phyloP scores from a whole-genome alignment of 2,888 invertebrate genomes.

The Dione vanillae region DNA sequence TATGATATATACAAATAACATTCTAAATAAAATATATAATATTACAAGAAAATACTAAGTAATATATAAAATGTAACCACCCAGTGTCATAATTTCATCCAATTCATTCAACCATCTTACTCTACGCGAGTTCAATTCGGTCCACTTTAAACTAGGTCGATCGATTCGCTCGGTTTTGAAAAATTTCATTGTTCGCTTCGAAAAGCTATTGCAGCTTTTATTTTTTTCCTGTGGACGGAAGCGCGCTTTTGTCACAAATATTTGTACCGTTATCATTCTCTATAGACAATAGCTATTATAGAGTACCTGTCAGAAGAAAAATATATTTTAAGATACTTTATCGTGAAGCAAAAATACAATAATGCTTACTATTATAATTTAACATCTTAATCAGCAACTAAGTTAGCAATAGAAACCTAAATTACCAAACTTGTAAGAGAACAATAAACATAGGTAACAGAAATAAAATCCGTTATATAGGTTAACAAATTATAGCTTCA shows the following conservation, averaged over 20 bases:
- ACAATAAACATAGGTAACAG: not conserved
- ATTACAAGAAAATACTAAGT: not conserved
- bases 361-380: not conserved
- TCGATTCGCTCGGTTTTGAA: constrained; percentile 41
- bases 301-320: not conserved
- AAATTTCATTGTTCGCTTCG: constrained; percentile 37
- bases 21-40: not conserved
- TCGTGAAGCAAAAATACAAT: too few species aligned
- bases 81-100: not conserved
- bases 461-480: not conserved
- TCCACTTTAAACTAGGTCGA: constrained; percentile 40
- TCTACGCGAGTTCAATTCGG: constrained; percentile 12
- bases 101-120: constrained; percentile 4
- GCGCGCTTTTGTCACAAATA: not conserved
- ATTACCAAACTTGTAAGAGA: not conserved
- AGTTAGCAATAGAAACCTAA: not conserved
- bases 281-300: not conserved
- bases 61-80: not conserved
- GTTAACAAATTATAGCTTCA: not conserved
- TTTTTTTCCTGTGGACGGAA: constrained; percentile 9
- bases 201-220: constrained; percentile 26
- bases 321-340: not conserved
- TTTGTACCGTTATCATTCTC: not conserved
- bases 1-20: too few species aligned
- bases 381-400: not conserved